These are phyloP conservation scores for Colletes latitarsis DNA, from an alignment of 1,140 invertebrate genomes.

Conservation along the genomic window DNA sequence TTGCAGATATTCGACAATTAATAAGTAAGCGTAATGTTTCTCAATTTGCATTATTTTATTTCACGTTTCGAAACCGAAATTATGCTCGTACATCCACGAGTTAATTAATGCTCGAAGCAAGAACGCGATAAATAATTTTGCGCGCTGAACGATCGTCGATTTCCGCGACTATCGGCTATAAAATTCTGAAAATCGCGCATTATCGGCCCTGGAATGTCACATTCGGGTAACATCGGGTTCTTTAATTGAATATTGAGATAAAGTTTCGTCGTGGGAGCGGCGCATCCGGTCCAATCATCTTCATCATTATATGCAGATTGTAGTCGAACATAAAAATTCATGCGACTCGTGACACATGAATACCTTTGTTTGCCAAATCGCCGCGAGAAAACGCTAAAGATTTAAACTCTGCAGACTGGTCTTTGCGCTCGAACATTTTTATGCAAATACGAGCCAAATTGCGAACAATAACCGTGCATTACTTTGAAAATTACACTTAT, in stretches of 20 bases:
- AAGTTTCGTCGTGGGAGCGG: constrained; percentile 64
- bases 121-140: too few species aligned
- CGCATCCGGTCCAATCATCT: constrained; percentile 70
- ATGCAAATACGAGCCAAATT: too few species aligned
- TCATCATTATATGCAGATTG: constrained; percentile 74
- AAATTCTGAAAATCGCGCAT: background rate
- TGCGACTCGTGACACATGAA: constrained; percentile 51
- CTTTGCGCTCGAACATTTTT: background rate
- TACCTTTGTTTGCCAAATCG: constrained; percentile 24
- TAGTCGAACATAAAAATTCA: constrained; percentile 69
- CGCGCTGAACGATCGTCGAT: too few species aligned
- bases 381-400: background rate
- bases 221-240: constrained; percentile 34
- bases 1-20: too few species aligned
- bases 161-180: too few species aligned
- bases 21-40: too few species aligned
- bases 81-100: too few species aligned
- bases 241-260: constrained; percentile 62
- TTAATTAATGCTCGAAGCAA: too few species aligned
- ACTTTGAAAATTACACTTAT: too few species aligned
- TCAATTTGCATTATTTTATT: too few species aligned
- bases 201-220: background rate
- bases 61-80: too few species aligned
- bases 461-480: too few species aligned
- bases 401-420: background rate